Conservation (phyloP, 2,113 vertebrate species). For the Otis tarda region DNA sequence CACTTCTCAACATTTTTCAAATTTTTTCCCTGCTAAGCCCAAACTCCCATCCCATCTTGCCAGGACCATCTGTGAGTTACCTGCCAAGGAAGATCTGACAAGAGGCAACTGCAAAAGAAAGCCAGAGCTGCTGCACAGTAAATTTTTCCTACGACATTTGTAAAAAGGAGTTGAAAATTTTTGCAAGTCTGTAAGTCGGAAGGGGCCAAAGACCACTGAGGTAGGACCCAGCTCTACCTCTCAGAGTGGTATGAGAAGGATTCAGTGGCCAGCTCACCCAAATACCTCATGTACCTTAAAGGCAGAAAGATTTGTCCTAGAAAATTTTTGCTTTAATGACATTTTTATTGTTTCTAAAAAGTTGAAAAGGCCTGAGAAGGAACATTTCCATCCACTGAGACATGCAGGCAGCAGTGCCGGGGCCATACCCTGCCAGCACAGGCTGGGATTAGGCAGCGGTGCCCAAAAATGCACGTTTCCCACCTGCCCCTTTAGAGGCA, state of each 20-base stretch:
- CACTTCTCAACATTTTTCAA: background rate
- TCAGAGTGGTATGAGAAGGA: background rate
- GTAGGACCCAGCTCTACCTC: background rate
- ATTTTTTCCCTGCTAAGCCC: background rate
- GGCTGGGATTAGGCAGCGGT: background rate
- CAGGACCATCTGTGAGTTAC: background rate
- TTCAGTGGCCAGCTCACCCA: background rate
- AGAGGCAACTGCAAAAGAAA: background rate
- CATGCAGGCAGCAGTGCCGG: background rate
- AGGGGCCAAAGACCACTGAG: background rate
- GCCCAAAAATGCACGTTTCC: background rate
- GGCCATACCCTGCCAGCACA: background rate
- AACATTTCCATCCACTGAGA: background rate
- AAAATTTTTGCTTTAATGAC: background rate
- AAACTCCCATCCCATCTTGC: background rate
- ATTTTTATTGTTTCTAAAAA: background rate
- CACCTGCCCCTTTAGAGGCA: background rate
- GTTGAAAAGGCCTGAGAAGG: background rate
- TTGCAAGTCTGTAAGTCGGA: background rate
- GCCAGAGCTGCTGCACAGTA: background rate
- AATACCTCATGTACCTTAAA: background rate
- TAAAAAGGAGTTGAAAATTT: background rate
- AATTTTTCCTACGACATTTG: background rate
- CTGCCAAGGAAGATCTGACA: background rate
- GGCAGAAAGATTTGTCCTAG: background rate